phyloP scores from a whole-genome alignment of 2,797 vertebrate species.

The Pteronotus mesoamericanus region DNA sequence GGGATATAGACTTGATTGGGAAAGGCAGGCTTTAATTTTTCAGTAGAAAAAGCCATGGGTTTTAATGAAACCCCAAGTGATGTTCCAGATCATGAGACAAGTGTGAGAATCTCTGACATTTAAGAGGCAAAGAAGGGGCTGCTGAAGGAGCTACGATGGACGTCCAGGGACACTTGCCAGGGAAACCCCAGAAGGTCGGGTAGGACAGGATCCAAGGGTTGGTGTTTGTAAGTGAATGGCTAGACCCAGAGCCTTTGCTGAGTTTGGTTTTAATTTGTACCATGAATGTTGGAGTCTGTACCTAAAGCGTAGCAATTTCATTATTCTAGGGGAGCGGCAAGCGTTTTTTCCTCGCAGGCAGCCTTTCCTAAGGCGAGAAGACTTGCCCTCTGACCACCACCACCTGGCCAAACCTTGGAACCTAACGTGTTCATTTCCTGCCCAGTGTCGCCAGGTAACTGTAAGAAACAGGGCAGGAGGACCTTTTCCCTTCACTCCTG shows the following conservation, averaged over 20 bases:
- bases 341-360: not conserved
- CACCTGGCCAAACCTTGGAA: not conserved
- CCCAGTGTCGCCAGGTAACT: not conserved
- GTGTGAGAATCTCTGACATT: not conserved
- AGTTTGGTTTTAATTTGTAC: not conserved
- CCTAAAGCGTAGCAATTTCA: not conserved
- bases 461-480: not conserved
- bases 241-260: not conserved
- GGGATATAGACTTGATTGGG: not conserved
- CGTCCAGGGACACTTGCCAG: not conserved
- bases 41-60: not conserved
- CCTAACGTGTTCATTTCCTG: not conserved
- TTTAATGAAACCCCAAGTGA: not conserved
- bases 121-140: not conserved
- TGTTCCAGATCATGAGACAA: not conserved
- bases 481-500: not conserved
- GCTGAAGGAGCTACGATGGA: not conserved
- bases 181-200: not conserved
- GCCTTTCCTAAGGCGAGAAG: not conserved
- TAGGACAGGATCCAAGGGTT: not conserved
- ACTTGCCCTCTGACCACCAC: not conserved
- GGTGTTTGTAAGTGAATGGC: not conserved
- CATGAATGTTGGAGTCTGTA: not conserved
- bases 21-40: not conserved
- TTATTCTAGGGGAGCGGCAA: not conserved